Percentiles rank a stretch among this genome's conserved stretches.
Conservation (phyloP, 2,113 vertebrate genomes). For the Pseudopodoces humilis region DNA sequence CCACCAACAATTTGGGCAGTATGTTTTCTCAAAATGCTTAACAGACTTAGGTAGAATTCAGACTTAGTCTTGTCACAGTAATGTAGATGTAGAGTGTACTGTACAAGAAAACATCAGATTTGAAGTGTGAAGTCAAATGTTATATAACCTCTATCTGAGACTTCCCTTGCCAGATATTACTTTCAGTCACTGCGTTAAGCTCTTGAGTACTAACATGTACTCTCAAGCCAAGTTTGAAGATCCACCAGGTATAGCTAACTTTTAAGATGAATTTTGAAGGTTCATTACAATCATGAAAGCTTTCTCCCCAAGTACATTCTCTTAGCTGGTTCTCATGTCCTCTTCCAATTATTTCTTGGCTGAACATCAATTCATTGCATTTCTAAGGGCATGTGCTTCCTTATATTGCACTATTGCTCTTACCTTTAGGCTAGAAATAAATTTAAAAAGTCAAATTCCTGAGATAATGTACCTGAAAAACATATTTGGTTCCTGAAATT, state of each 20-base stretch:
- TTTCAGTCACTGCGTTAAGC: neutral
- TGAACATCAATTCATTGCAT: fast-evolving
- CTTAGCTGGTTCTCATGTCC: neutral
- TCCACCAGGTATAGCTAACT: neutral
- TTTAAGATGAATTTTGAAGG: neutral
- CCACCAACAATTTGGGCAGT: neutral
- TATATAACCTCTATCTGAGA: neutral
- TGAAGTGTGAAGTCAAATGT: neutral
- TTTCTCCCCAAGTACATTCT: neutral
- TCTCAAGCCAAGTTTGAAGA: neutral
- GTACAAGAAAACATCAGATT: neutral
- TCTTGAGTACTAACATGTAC: neutral
- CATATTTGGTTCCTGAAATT: neutral
- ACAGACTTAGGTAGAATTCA: neutral
- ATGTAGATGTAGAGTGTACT: neutral
- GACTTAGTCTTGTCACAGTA: neutral
- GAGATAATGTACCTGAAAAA: neutral
- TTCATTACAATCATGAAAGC: neutral
- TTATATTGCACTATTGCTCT: neutral
- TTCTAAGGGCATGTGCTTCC: neutral
- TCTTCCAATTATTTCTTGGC: neutral
- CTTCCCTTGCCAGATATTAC: neutral
- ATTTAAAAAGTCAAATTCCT: neutral
- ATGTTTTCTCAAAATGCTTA: neutral
- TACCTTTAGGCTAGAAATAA: neutral